Conservation (phyloP, 2,888 invertebrate genomes). For the Meiosimyza platycephala region DNA sequence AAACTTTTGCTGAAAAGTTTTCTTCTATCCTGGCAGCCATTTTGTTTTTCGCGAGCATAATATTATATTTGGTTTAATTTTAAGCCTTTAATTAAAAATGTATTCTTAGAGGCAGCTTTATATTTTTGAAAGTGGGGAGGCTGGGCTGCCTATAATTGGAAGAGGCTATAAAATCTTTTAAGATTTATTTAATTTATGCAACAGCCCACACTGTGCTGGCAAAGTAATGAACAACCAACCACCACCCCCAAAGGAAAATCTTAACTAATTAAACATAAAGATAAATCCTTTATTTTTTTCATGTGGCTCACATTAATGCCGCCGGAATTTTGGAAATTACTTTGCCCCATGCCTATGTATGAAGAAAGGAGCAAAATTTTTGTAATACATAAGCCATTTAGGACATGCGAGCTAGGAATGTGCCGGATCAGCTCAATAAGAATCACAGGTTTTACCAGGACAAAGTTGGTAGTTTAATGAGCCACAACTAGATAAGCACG, state of each 20-base stretch:
- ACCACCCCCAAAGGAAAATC: background rate
- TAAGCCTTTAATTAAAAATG: constrained; percentile 21
- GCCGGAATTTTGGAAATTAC: constrained; percentile 18
- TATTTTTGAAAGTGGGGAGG: background rate
- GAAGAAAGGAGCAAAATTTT: no score
- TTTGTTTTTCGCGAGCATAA: constrained; percentile 11
- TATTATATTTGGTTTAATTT: background rate
- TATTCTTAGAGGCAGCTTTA: background rate
- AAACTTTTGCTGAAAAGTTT: background rate
- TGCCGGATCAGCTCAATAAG: no score
- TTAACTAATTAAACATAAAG: constrained; percentile 18
- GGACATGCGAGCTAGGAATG: no score
- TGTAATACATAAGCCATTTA: no score
- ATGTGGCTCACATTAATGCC: constrained; percentile 20
- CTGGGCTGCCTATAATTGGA: no score
- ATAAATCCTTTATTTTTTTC: background rate
- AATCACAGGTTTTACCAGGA: no score
- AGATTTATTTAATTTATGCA: background rate
- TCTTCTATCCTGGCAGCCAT: background rate
- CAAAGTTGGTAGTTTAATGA: no score
- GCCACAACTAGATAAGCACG: no score
- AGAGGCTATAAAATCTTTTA: constrained; percentile 4
- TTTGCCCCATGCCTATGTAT: background rate
- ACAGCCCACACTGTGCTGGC: no score
- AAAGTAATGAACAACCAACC: no score